Evolutionary conservation across 2,113 vertebrate species (phyloP).

Genomic region (Hemicordylus capensis): DNA sequence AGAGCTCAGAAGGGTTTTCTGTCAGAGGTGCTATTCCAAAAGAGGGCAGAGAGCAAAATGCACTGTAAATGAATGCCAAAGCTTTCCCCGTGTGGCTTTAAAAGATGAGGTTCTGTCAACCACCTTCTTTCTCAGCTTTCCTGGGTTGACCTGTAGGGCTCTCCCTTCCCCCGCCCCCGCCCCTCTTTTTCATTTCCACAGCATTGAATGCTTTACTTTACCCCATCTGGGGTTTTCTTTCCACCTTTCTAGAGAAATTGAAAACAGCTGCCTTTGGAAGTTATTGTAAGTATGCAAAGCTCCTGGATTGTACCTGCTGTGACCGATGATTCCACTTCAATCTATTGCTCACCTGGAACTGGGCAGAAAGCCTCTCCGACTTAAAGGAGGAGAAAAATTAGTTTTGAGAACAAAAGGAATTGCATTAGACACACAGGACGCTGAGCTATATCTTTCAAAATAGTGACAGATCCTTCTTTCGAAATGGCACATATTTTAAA

Average conservation of each 20-base stretch:
- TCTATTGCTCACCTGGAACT: accelerated
- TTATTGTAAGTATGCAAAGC: neutral
- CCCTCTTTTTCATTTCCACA: neutral
- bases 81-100: neutral
- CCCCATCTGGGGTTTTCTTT: neutral
- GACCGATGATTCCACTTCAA: neutral
- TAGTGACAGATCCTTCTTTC: neutral
- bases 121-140: neutral
- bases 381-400: neutral
- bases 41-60: neutral
- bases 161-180: neutral
- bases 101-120: neutral
- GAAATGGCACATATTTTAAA: neutral
- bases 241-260: neutral
- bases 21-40: constrained; percentile 3
- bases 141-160: constrained; percentile 24
- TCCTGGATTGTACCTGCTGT: neutral
- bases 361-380: neutral
- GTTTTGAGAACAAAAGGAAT: neutral
- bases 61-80: constrained; percentile 25
- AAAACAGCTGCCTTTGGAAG: constrained; percentile 12
- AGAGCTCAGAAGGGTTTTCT: constrained; percentile 29
- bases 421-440: neutral
- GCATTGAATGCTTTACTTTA: constrained; percentile 11
- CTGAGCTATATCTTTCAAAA: neutral